phyloP scores from a whole-genome alignment of 2,113 vertebrate genomes.

The Lagopus leucura region DNA sequence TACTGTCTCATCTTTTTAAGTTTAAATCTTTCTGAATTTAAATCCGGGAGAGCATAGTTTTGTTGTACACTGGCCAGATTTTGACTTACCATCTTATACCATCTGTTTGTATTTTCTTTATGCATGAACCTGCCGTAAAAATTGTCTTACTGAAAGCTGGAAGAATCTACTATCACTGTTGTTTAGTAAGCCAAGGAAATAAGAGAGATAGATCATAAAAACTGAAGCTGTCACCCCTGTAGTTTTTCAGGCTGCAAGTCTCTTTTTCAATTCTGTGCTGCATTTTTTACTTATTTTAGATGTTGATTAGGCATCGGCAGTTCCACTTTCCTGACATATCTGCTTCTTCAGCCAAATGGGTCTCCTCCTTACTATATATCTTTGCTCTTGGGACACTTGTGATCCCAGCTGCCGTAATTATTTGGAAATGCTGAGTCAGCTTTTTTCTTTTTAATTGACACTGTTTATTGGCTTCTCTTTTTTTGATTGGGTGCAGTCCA shows the following conservation, averaged over 20 bases:
- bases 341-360: conserved; percentile 19
- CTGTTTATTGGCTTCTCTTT: neutral
- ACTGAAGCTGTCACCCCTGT: neutral
- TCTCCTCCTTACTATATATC: neutral
- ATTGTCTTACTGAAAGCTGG: neutral
- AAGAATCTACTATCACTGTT: neutral
- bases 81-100: neutral
- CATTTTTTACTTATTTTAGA: conserved; percentile 2
- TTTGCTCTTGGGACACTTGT: neutral
- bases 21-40: neutral
- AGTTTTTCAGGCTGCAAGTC: neutral
- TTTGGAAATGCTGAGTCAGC: neutral
- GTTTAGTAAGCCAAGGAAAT: conserved; percentile 24
- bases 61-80: neutral
- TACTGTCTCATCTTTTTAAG: neutral
- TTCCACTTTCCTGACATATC: neutral
- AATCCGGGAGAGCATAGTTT: neutral
- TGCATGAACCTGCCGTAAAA: neutral
- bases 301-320: neutral
- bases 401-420: neutral
- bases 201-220: neutral
- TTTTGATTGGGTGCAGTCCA: neutral
- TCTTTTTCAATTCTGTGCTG: neutral
- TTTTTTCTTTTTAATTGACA: neutral
- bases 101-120: conserved; percentile 44